Conservation (phyloP, 2,797 vertebrate species). For the Lepus oiostolus region DNA sequence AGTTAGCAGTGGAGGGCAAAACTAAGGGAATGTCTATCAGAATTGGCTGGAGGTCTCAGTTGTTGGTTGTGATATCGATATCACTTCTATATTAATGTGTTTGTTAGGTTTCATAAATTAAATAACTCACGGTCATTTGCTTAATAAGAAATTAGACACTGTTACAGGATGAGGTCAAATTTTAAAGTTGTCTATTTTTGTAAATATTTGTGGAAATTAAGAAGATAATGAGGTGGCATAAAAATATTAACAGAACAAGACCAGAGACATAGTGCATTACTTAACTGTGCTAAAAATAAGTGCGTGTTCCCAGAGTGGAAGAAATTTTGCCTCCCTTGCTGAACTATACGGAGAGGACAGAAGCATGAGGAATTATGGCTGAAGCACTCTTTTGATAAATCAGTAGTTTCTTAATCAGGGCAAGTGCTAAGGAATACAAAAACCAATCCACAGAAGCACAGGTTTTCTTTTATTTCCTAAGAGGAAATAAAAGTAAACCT, state of each 20-base stretch:
- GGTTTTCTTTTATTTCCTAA: neutral
- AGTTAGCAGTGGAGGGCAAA: constrained; percentile 29
- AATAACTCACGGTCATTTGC: constrained; percentile 44
- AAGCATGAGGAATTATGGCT: neutral
- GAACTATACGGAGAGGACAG: constrained; percentile 22
- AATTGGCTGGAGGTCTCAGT: constrained; percentile 30
- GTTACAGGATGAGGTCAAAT: neutral
- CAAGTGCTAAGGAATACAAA: neutral
- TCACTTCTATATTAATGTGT: neutral
- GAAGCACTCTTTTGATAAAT: neutral
- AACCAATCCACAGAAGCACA: neutral
- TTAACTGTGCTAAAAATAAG: constrained; percentile 47
- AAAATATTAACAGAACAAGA: constrained; percentile 10
- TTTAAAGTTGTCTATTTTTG: neutral
- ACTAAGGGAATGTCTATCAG: constrained; percentile 60
- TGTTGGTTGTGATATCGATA: neutral
- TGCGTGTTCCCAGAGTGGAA: neutral
- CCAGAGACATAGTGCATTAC: neutral
- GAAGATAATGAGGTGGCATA: neutral
- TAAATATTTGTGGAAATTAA: constrained; percentile 11
- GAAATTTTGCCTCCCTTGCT: neutral
- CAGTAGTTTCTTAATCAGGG: neutral
- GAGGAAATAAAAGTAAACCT: neutral
- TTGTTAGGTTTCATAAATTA: constrained; percentile 39
- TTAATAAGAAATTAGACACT: neutral